Conservation (phyloP, 2,113 vertebrate genomes). For the Gymnocephalus cernua region DNA sequence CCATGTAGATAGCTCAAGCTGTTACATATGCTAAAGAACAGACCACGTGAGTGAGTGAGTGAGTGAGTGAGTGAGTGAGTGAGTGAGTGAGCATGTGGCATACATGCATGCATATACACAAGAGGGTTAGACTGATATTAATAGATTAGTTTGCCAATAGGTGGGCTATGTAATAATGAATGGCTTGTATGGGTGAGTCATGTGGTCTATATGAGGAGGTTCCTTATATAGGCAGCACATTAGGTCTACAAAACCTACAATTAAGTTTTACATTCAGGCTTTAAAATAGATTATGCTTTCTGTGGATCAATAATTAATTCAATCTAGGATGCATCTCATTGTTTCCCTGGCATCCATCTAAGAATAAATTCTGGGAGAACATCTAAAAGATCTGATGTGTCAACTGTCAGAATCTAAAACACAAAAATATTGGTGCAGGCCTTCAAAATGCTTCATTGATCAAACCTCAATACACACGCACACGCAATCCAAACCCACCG, state of each 20-base stretch:
- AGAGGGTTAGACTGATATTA: not conserved
- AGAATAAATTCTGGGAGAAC: constrained; percentile 15
- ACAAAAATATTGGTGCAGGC: constrained; percentile 11
- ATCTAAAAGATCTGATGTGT: not conserved
- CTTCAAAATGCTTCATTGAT: constrained; percentile 54
- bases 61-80: not conserved
- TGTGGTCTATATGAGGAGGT: not conserved
- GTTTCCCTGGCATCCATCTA: not conserved
- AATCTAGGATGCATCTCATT: not conserved
- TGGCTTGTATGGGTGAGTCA: not conserved
- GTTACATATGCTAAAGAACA: not conserved
- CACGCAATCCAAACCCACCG: constrained; percentile 84
- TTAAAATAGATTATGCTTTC: constrained; percentile 2
- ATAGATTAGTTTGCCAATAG: not conserved
- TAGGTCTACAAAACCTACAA: not conserved
- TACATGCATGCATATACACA: not conserved
- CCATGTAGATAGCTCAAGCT: not conserved
- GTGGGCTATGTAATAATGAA: not conserved
- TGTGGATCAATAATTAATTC: not conserved
- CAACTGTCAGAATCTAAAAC: constrained; percentile 1
- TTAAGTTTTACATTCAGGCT: not conserved
- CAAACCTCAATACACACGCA: constrained; percentile 37
- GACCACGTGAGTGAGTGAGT: not conserved
- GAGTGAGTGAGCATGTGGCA: not conserved
- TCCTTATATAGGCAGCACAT: not conserved